Evolutionary conservation across 2,113 vertebrate species (phyloP).

Genomic region (Eira barbara): DNA sequence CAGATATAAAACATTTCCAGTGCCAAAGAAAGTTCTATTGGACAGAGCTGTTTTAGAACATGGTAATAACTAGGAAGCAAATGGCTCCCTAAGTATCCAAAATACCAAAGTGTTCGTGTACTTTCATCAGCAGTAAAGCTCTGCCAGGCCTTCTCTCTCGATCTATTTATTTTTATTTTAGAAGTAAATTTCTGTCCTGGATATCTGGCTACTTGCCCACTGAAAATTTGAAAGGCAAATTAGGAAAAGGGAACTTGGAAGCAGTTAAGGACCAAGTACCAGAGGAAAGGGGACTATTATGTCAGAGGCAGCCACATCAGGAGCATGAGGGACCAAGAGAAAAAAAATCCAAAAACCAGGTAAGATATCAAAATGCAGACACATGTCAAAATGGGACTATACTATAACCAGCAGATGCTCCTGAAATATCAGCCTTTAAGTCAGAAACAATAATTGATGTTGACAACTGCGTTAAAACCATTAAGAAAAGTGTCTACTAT

Average conservation of each 20-base stretch:
- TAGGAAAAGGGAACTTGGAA: background rate
- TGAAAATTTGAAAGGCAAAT: slow-evolving; percentile 17
- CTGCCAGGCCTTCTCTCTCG: background rate
- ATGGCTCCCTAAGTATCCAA: background rate
- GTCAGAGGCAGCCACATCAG: background rate
- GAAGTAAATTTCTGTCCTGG: background rate
- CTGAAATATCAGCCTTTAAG: background rate
- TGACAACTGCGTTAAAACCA: background rate
- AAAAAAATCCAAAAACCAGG: background rate
- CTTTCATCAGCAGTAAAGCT: background rate
- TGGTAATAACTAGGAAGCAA: background rate
- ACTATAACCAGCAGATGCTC: background rate
- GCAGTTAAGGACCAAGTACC: background rate
- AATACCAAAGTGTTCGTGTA: background rate
- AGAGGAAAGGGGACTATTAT: background rate
- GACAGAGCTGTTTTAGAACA: background rate
- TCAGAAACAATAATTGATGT: background rate
- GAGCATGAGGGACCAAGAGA: background rate
- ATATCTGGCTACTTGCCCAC: background rate
- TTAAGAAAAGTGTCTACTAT: background rate
- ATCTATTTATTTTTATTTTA: slow-evolving; percentile 24
- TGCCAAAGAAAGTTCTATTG: background rate
- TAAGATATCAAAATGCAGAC: background rate
- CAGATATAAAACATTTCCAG: background rate
- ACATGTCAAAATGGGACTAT: background rate